Percentiles rank a stretch among this genome's conserved stretches.
These are phyloP conservation scores for Spodoptera littoralis DNA, from an alignment of 2,888 invertebrate genomes.

Conservation along the genomic window DNA sequence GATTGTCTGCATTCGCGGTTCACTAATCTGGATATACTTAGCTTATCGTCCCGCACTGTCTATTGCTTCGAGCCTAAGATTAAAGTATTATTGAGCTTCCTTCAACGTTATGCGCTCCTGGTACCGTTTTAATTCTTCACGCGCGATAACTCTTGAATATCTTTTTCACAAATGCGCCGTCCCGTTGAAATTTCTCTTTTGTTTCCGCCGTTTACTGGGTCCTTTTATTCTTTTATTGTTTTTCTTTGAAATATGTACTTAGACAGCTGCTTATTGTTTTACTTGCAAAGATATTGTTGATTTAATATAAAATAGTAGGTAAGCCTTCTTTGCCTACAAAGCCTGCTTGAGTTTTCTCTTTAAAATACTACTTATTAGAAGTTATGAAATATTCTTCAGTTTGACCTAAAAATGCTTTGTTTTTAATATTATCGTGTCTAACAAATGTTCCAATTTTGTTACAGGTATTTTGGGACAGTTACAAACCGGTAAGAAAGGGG, in stretches of 20 bases:
- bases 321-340: no score
- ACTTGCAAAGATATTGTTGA: not conserved
- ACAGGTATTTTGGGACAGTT: conserved; percentile 84
- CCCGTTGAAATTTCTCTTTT: conserved; percentile 17
- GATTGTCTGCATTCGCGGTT: conserved; percentile 47
- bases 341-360: no score
- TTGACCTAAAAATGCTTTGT: not conserved
- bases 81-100: conserved; percentile 50
- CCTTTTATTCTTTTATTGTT: not conserved
- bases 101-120: conserved; percentile 26
- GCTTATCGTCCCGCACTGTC: conserved; percentile 52
- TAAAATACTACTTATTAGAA: no score
- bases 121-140: conserved; percentile 31
- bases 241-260: not conserved
- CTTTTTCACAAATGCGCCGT: conserved; percentile 12
- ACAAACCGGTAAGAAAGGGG: conserved; percentile 70
- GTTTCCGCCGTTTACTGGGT: conserved; percentile 5
- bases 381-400: no score
- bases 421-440: conserved; percentile 23
- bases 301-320: not conserved
- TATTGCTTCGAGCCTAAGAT: conserved; percentile 45
- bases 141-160: conserved; percentile 38
- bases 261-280: no score
- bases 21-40: conserved; percentile 62
- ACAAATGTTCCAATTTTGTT: conserved; percentile 66